Percentiles rank a stretch among this genome's conserved stretches.
phyloP scores from a whole-genome alignment of 2,888 invertebrate species.

The Labia minor region DNA sequence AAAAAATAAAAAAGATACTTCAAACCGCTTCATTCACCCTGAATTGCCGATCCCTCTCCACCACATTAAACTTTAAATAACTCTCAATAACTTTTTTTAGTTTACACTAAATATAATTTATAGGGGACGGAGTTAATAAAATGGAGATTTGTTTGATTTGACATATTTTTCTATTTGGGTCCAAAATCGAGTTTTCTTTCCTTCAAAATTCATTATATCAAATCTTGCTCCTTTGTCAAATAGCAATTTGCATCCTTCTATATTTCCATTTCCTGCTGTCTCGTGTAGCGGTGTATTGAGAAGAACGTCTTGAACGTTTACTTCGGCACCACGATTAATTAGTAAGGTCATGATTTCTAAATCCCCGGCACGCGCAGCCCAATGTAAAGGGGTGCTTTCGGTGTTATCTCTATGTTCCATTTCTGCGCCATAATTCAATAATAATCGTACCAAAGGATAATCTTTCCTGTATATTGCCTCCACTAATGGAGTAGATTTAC shows the following conservation, averaged over 20 bases:
- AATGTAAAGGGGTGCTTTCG: neutral
- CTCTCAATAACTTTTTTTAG: too few species aligned
- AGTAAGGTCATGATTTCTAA: neutral
- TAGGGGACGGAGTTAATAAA: neutral
- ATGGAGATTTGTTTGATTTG: neutral
- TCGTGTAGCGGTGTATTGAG: neutral
- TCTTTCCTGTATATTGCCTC: neutral
- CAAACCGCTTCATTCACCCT: too few species aligned
- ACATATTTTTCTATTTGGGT: neutral
- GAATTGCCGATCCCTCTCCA: too few species aligned
- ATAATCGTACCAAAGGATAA: neutral
- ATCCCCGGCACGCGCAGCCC: neutral
- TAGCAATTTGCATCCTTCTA: neutral
- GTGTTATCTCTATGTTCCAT: neutral
- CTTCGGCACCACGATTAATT: neutral
- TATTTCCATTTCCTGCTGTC: neutral
- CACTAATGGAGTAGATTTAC: neutral
- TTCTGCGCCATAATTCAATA: neutral
- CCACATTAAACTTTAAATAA: too few species aligned
- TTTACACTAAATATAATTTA: neutral
- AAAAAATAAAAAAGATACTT: too few species aligned
- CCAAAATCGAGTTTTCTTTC: conserved; percentile 1
- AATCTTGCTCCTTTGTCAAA: neutral
- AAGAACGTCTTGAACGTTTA: neutral
- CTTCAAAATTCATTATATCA: conserved; percentile 4